Conservation (phyloP, 2,888 invertebrate species). For the Drosophila picticornis region DNA sequence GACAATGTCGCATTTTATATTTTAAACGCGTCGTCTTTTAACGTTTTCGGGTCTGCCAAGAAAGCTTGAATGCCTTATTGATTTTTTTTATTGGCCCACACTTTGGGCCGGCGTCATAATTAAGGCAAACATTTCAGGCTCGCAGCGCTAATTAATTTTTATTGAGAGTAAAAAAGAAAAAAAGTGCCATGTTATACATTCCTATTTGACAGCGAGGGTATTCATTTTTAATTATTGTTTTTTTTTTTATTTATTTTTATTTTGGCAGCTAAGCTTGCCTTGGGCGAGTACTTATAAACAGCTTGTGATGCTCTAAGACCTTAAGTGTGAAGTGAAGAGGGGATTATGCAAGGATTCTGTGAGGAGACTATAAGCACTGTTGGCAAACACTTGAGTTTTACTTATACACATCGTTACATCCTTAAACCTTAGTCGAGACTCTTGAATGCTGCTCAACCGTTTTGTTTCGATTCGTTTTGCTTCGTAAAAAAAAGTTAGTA, state of each 20-base stretch:
- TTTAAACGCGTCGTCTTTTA: constrained; percentile 43
- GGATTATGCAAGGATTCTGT: constrained; percentile 15
- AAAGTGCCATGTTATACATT: constrained; percentile 38
- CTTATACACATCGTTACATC: not conserved
- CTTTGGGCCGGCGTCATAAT: constrained; percentile 59
- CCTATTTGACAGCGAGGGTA: constrained; percentile 1
- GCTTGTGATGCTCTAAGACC: constrained; percentile 12
- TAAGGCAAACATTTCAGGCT: constrained; percentile 58
- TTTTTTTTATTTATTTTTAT: not conserved
- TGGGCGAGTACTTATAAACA: constrained; percentile 3
- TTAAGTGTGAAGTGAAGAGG: constrained; percentile 15
- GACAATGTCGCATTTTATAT: constrained; percentile 34
- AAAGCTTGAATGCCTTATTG: constrained; percentile 40
- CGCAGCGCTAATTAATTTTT: constrained; percentile 73
- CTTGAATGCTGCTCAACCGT: not conserved
- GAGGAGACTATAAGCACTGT: constrained; percentile 3
- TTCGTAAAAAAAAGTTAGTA: not conserved
- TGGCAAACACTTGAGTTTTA: constrained; percentile 3
- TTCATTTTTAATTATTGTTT: not conserved
- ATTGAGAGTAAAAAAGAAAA: constrained; percentile 55
- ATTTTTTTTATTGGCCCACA: constrained; percentile 51
- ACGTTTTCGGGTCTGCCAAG: constrained; percentile 40
- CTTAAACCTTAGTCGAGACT: not conserved
- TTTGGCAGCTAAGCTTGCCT: constrained; percentile 7
- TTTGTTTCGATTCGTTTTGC: not conserved